Evolutionary conservation across 2,888 invertebrate genomes (phyloP), one percentile per base, ranked within the genome.

Genomic region (Lamellibrachia columna): DNA sequence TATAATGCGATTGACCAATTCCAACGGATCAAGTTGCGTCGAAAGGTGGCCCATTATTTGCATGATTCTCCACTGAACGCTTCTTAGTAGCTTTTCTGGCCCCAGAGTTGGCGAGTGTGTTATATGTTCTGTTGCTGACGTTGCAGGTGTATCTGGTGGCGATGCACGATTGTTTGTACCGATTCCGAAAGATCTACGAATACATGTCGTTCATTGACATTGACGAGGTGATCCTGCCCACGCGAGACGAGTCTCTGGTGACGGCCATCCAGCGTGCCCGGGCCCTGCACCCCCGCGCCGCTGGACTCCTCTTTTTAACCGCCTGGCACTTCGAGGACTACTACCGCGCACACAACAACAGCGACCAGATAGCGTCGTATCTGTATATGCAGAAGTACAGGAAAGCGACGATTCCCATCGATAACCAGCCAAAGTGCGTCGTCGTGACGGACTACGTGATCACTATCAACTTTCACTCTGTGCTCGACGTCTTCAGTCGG

Each of bases 91-190:
- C 40, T 40, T 40, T 40, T 40, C 40, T 1, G 40, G 40, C 40
- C 40, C 40, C 40, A 40, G 1, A 40, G 40, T 40, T 40, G 40
- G 40, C 40, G 40, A 40, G 40, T 40, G 40, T 40, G 40, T 11
- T 75, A 15, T 75, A 75, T 75, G 4, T 75, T 75, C 22, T 75
- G 75, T n/a, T 75, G 11, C 6, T 75, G 6, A 75, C 22, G 15
- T 75, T 75, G 91, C 94, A 94, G 90, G 91, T 92, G 52, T 94
- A 93, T 60, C 92, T 94, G 22, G 90, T 93, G 40, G 93, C 94
- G 15, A 90, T 93, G 90, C 92, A 94, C 53, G 93, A 93, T 52
- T 94, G 93, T 52, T 90, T 93, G 11, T 92, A 93, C 90, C 28
- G 93, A n/a, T 93, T 90, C 90, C n/a, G 90, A 6, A 53, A 91